Evolutionary conservation across 2,113 vertebrate species (phyloP).

Genomic region (Lycaon pictus): DNA sequence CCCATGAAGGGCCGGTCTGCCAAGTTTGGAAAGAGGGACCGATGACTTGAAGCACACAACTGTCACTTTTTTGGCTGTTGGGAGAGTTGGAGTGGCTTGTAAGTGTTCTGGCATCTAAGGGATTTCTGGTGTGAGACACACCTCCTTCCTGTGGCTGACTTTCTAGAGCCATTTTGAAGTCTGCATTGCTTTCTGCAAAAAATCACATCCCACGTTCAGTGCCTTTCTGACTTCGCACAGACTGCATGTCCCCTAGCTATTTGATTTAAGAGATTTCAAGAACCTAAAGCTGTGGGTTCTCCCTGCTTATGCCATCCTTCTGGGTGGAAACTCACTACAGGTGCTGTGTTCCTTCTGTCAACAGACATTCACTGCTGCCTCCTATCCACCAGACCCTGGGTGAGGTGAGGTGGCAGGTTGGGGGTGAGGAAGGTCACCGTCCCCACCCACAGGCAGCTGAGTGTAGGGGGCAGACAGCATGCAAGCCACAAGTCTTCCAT

Average conservation of each 20-base stretch:
- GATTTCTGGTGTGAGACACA: constrained; percentile 63
- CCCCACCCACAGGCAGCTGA: not conserved
- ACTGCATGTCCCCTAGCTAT: not conserved
- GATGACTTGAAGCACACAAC: constrained; percentile 30
- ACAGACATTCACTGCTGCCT: not conserved
- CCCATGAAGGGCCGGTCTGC: not conserved
- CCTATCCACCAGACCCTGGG: not conserved
- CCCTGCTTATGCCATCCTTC: not conserved
- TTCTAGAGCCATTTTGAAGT: constrained; percentile 7
- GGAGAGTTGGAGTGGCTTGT: not conserved
- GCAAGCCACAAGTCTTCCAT: not conserved
- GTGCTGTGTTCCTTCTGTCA: not conserved
- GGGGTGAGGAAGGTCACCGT: not conserved
- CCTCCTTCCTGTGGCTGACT: constrained; percentile 59
- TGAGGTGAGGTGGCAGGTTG: not conserved
- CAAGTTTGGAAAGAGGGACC: constrained; percentile 42
- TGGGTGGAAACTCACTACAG: not conserved
- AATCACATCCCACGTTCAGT: not conserved
- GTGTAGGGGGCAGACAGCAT: not conserved
- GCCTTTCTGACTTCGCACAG: not conserved
- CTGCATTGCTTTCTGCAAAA: constrained; percentile 14
- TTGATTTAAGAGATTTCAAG: not conserved
- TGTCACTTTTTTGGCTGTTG: constrained; percentile 43
- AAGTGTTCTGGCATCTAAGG: constrained; percentile 59
- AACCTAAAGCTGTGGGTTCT: not conserved